Conservation (phyloP, 2,797 vertebrate genomes). For the Stomatorhinus walkeri region DNA sequence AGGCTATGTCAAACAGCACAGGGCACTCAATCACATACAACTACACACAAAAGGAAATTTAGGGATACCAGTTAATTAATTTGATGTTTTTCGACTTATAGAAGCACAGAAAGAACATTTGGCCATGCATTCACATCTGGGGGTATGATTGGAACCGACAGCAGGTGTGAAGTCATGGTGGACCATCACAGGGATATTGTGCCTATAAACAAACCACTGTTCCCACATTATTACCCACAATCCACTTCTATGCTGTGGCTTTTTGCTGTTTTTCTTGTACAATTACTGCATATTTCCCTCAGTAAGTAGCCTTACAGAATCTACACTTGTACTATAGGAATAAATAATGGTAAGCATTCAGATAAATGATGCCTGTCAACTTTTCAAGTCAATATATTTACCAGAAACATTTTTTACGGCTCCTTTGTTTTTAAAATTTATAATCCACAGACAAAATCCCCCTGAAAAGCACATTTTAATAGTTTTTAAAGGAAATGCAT, state of each 20-base stretch:
- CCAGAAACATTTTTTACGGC: background rate
- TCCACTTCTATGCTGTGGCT: background rate
- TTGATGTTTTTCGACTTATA: background rate
- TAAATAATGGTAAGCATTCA: background rate
- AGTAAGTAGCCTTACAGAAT: background rate
- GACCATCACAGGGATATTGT: background rate
- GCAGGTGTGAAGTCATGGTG: background rate
- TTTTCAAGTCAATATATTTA: background rate
- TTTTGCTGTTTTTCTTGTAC: background rate
- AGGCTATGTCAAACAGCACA: background rate
- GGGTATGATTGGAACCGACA: background rate
- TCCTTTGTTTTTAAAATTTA: background rate
- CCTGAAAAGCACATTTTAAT: background rate
- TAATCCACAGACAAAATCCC: background rate
- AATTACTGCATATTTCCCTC: background rate
- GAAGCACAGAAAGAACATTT: background rate
- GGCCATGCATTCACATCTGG: background rate
- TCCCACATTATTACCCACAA: background rate
- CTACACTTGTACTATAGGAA: background rate
- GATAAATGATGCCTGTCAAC: background rate
- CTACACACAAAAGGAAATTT: background rate
- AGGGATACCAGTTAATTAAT: background rate
- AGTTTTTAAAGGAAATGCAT: background rate
- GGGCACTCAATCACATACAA: background rate
- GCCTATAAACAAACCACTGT: background rate